Conservation (phyloP, 2,888 invertebrate genomes). For the Sinotaia quadrata region DNA sequence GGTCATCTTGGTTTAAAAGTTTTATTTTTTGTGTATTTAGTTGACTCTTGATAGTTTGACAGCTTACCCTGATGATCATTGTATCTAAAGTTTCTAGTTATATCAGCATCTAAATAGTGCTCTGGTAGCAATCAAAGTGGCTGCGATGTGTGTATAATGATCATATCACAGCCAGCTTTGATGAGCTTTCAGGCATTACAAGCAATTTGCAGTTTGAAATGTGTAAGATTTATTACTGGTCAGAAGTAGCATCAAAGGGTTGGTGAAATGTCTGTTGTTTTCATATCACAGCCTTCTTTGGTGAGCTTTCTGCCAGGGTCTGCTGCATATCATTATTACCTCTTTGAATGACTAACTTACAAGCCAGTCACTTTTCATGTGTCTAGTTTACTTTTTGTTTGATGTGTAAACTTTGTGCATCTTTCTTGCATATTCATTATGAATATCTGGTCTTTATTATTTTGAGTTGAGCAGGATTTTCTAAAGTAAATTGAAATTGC, state of each 20-base stretch:
- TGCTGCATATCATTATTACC: too few relatives aligned
- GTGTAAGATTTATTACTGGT: constrained; percentile 1
- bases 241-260: constrained; percentile 83
- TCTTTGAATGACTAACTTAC: too few relatives aligned
- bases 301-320: constrained; percentile 71
- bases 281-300: constrained; percentile 99
- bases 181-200: constrained; percentile 71
- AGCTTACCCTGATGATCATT: not conserved
- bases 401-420: too few relatives aligned
- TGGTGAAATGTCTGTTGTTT: constrained; percentile 82
- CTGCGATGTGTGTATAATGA: constrained; percentile 81
- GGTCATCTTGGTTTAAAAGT: too few relatives aligned
- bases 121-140: constrained; percentile 83
- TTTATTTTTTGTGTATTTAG: not conserved
- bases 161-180: constrained; percentile 99
- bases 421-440: too few relatives aligned
- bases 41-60: not conserved
- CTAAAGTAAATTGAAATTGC: too few relatives aligned
- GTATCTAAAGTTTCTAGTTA: not conserved
- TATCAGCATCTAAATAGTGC: not conserved
- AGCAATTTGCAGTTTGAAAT: not conserved
- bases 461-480: too few relatives aligned
- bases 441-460: too few relatives aligned
- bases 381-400: too few relatives aligned
- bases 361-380: too few relatives aligned